A percentile compares a stretch with the other conserved stretches of the same genome.
Evolutionary conservation across 2,113 vertebrate genomes (phyloP).

Genomic region (Sander vitreus): DNA sequence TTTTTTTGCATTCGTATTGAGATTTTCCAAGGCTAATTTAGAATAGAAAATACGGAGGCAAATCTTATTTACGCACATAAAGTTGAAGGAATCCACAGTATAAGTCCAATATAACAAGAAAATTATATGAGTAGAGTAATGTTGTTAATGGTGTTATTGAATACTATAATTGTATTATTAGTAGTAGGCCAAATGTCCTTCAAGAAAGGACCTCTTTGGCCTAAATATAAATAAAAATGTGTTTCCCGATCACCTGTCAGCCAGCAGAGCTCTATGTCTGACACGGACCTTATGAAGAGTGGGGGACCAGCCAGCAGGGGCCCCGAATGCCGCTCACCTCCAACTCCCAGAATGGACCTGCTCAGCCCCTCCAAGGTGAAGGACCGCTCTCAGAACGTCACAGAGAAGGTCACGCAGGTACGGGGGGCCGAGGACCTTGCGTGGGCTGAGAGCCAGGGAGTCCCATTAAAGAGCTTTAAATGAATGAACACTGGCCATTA

Average conservation of each 20-base stretch:
- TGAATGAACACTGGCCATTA: background rate
- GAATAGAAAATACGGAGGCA: background rate
- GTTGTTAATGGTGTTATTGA: background rate
- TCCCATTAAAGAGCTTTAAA: background rate
- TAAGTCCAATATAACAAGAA: background rate
- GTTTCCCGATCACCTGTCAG: slow-evolving; percentile 15
- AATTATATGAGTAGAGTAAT: background rate
- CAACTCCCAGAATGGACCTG: slow-evolving; percentile 70
- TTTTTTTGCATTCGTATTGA: background rate
- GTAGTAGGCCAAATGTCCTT: background rate
- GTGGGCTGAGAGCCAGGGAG: background rate
- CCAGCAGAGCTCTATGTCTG: slow-evolving; percentile 68
- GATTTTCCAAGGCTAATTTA: background rate
- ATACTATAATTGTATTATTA: background rate
- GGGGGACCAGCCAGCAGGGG: slow-evolving; percentile 53
- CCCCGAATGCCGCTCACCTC: slow-evolving; percentile 47
- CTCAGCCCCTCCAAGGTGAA: slow-evolving; percentile 77
- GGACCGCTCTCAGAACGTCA: slow-evolving; percentile 78
- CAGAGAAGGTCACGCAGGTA: slow-evolving; percentile 83
- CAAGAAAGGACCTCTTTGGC: background rate
- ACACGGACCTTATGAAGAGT: slow-evolving; percentile 68
- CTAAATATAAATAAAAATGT: background rate
- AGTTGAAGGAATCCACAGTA: background rate
- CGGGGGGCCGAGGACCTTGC: background rate
- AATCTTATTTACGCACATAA: background rate